Base-by-base conservation (phyloP, 2,888 invertebrate species). In the Nasonia oneida region DNA sequence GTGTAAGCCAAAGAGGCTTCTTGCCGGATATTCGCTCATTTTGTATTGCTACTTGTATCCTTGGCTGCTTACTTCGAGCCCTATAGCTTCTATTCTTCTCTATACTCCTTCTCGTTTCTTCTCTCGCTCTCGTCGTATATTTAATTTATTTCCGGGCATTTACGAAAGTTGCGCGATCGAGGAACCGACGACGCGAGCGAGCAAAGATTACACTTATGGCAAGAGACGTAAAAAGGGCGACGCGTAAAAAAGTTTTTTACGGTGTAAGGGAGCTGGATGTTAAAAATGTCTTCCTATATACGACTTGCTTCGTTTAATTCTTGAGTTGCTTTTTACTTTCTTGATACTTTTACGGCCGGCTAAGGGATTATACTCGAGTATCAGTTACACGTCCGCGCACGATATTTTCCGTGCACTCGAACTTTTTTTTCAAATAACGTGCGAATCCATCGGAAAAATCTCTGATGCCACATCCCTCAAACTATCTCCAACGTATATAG, bases 21-120 rank as follows among this genome's bases (percentile, higher is more conserved):
- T 33, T 61, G 57, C 47, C 74, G 81, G 80, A 88, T 82, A 82
- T 83, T 71, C 81, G 84, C 80, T 50, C 77, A 37, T 87, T 86
- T 82, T 81, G 81, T 86, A 83, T 86, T 83, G 81, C 61, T 29
- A 29, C 29, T 64, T 33, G 71, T 71, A n/a, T 37, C 70, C 42
- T 12, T 37, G 57, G 67, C 67, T 42, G 42, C 42, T 73, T 71
- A 4, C 15, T 53, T 53, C 18, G 5, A 6, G 5, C 71, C 15
- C 37, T 33, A 42, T 29, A 29, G 29, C 70, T 37, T 33, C 15
- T 70, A 29, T 29, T 73, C 37, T n/a, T n/a, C 47, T 8, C 74
- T 37, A 50, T 14, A 37, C 64, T 15, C 76, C 23, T 33, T 39
- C 61, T 47, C 18, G 0, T 53, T 23, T 73, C 37, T 4, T 37